Evolutionary conservation across 1,140 invertebrate species (phyloP).

Genomic region (Eubasilissa regina): DNA sequence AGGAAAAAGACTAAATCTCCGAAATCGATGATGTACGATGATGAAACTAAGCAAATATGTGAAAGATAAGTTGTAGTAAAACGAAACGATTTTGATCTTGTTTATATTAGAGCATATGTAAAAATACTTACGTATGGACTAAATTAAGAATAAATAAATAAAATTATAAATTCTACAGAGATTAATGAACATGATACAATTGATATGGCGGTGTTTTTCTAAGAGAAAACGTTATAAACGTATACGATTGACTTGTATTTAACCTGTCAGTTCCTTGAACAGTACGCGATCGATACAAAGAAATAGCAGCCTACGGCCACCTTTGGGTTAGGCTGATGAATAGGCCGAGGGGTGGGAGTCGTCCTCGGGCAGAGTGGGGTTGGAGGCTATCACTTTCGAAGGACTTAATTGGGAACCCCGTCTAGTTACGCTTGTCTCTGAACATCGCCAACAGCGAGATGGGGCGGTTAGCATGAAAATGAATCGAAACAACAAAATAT

Average conservation of each 20-base stretch:
- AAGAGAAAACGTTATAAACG: too few species aligned
- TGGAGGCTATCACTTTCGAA: constrained; percentile 24
- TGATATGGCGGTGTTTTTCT: too few species aligned
- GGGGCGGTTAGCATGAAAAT: constrained; percentile 1
- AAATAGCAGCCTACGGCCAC: constrained; percentile 9
- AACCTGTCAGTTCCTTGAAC: constrained; percentile 24
- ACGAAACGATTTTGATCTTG: too few species aligned
- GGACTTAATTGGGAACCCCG: constrained; percentile 36
- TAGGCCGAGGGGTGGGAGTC: constrained; percentile 3
- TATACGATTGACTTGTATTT: constrained; percentile 30
- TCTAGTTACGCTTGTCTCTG: neutral
- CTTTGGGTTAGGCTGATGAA: neutral
- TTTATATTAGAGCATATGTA: too few species aligned
- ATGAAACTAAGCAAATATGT: too few species aligned
- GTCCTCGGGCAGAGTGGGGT: constrained; percentile 14
- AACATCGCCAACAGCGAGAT: constrained; percentile 14
- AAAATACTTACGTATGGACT: too few species aligned
- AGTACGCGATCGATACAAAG: constrained; percentile 14
- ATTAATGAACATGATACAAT: too few species aligned
- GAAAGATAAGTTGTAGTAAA: too few species aligned
- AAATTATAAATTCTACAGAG: too few species aligned
- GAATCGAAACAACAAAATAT: neutral
- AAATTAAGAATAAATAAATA: too few species aligned
- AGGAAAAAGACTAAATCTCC: too few species aligned
- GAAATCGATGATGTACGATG: too few species aligned